Evolutionary conservation across 2,888 invertebrate genomes (phyloP).

Genomic region (Zonitis immaculata): DNA sequence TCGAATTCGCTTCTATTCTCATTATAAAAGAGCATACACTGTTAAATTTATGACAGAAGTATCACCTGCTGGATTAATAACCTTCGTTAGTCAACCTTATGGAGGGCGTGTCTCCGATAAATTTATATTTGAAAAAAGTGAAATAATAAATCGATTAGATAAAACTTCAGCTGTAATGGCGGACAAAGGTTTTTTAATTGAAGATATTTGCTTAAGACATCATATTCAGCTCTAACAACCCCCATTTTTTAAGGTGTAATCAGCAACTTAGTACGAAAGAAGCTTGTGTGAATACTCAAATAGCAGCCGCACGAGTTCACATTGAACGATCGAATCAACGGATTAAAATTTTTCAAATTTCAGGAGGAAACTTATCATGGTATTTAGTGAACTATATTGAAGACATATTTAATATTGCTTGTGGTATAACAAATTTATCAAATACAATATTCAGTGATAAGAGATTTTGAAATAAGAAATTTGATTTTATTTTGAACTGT

Average conservation of each 20-base stretch:
- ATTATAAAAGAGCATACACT: too few relatives aligned
- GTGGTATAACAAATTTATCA: too few relatives aligned
- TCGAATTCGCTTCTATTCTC: too few relatives aligned
- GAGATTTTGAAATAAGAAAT: too few relatives aligned
- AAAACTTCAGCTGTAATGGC: constrained; percentile 28
- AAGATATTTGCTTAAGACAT: constrained; percentile 28
- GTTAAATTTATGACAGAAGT: constrained; percentile 28
- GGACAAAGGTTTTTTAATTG: constrained; percentile 31
- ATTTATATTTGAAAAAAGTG: constrained; percentile 23
- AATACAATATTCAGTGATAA: too few relatives aligned
- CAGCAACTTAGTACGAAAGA: constrained; percentile 14
- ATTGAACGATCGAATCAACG: constrained; percentile 19
- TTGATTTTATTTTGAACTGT: too few relatives aligned
- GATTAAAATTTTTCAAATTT: constrained; percentile 19
- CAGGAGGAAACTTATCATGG: too few relatives aligned
- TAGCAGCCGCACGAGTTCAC: constrained; percentile 23
- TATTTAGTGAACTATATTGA: too few relatives aligned
- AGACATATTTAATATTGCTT: too few relatives aligned
- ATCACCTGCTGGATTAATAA: constrained; percentile 23
- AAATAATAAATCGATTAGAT: constrained; percentile 17
- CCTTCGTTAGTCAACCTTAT: constrained; percentile 23
- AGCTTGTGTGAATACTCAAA: constrained; percentile 15
- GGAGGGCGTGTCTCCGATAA: constrained; percentile 27
- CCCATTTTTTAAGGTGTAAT: too few relatives aligned
- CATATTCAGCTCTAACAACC: too few relatives aligned